A percentile compares a stretch with the other conserved stretches of the same genome.
These are phyloP conservation scores for Rostratula benghalensis DNA, from an alignment of 2,113 vertebrate species.

Conservation along the genomic window DNA sequence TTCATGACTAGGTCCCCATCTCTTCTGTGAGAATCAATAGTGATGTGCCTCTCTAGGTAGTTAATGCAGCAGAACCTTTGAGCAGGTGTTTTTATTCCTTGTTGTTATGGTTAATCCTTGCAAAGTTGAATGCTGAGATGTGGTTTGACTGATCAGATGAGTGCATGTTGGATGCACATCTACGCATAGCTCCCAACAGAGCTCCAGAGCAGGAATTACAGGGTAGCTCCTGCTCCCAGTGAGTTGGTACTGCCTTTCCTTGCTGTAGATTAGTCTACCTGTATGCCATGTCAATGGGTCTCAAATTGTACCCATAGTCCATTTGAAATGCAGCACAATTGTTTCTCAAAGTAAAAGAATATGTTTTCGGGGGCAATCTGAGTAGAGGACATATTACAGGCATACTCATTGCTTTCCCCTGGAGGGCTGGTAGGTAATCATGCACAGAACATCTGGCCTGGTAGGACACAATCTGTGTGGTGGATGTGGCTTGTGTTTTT, in stretches of 20 bases:
- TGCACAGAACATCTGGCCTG: not conserved
- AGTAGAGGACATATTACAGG: not conserved
- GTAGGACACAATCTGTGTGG: not conserved
- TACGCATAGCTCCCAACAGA: not conserved
- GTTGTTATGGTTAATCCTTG: not conserved
- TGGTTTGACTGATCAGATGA: not conserved
- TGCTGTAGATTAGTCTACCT: not conserved
- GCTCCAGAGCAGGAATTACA: not conserved
- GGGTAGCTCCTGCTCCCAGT: not conserved
- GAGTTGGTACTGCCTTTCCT: not conserved
- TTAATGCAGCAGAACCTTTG: not conserved
- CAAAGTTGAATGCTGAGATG: not conserved
- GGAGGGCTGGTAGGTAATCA: slow-evolving; percentile 13
- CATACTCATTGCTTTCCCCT: not conserved
- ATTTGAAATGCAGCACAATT: not conserved
- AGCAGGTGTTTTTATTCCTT: not conserved
- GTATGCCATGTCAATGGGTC: not conserved
- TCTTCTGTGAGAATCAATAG: not conserved
- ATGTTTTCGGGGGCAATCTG: not conserved
- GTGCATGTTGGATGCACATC: too few species aligned
- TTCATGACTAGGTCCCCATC: not conserved
- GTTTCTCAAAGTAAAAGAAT: not conserved
- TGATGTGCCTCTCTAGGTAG: fast-evolving
- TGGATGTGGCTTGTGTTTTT: not conserved
- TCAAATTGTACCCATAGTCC: not conserved